Conservation (phyloP, 2,888 invertebrate species). For the Ornithoptera alexandrae region DNA sequence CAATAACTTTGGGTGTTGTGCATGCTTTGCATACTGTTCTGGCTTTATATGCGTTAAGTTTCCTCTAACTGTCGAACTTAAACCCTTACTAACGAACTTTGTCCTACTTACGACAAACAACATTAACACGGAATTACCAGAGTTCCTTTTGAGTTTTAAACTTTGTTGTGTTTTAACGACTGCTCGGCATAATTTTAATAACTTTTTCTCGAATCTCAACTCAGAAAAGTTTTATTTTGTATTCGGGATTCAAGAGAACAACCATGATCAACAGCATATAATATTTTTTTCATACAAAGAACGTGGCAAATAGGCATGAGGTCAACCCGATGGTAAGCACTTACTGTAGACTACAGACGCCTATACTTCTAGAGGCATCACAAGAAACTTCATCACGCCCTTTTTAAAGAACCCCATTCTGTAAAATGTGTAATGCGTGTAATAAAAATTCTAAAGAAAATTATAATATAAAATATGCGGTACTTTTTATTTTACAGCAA, state of each 20-base stretch:
- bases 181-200: not conserved
- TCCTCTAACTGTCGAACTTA: conserved; percentile 21
- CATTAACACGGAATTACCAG: conserved; percentile 14
- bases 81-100: conserved; percentile 14
- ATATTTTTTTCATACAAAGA: too few relatives aligned
- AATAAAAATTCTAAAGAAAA: too few relatives aligned
- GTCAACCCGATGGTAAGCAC: too few relatives aligned
- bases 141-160: conserved; percentile 13
- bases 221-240: not conserved
- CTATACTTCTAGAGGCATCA: too few relatives aligned
- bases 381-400: too few relatives aligned
- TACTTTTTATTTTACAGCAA: not conserved
- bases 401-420: too few relatives aligned
- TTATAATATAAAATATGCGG: too few relatives aligned
- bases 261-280: too few relatives aligned
- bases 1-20: conserved; percentile 2
- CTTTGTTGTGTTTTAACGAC: conserved; percentile 3
- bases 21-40: conserved; percentile 14
- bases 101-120: conserved; percentile 15
- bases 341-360: too few relatives aligned
- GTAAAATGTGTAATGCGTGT: too few relatives aligned
- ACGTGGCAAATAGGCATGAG: too few relatives aligned
- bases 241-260: too few relatives aligned
- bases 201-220: not conserved
- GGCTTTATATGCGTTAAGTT: conserved; percentile 20